Base-by-base conservation (phyloP, 2,888 invertebrate species). In the Sarcophaga rosellei region DNA sequence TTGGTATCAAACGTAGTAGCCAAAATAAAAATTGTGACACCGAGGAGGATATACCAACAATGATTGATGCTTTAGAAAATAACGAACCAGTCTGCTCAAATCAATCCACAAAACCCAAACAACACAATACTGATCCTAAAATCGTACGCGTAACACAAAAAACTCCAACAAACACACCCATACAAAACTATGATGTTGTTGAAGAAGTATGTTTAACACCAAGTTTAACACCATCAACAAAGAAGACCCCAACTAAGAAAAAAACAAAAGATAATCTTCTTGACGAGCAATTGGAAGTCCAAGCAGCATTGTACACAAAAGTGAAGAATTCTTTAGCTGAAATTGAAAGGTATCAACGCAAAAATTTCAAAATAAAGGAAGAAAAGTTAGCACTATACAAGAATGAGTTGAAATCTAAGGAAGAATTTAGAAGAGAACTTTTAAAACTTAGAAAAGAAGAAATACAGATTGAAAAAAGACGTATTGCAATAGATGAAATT, bases 211-310 rank as follows among this genome's bases (percentile, higher is more conserved):
- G 25, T 25, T 25, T n/a, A n/a, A n/a, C n/a, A 25, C 25, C 25
- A 25, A 25, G 25, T 25, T 25, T 25, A 3, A 25, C 25, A 25
- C 25, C 25, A 25, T 25, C 25, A 25, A 25, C 25, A 25, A 25
- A 25, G 25, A 25, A 25, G 59, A 25, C 25, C 12, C 25, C 25
- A 63, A 63, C 44, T 25, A 35, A 65, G 12, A 65, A 65, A 65
- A 65, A 12, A 44, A 35, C 65, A 65, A 65, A 35, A 65, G 35
- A 63, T 63, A 25, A 63, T 63, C 23, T 63, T 23, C 63, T 63
- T 21, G 63, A 63, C 6, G 63, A 63, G 23, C 63, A 63, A 23
- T 12, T 63, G 25, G 4, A 25, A 25, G 25, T 25, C 4, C 25
- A 25, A 25, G 25, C 25, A 25, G 25, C 25, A 25, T 25, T 25